phyloP scores from a whole-genome alignment of 2,888 invertebrate genomes.

The Clistopyga incitator region DNA sequence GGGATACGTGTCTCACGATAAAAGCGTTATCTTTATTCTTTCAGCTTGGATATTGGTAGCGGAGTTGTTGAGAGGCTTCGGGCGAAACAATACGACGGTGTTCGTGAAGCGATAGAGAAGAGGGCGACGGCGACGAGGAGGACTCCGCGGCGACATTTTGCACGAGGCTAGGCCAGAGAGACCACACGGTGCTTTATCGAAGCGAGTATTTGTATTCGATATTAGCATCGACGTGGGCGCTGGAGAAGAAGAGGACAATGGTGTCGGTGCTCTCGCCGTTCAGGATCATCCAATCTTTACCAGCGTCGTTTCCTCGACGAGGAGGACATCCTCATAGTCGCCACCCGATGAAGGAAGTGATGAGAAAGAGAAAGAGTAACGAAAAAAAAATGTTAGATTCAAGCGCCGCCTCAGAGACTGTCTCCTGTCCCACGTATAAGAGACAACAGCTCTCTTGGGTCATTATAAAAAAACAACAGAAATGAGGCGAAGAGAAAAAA shows the following conservation, averaged over 20 bases:
- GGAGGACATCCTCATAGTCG: slow-evolving; percentile 26
- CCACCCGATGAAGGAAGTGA: slow-evolving; percentile 15
- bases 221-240: slow-evolving; percentile 79
- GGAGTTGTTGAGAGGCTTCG: neutral
- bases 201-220: slow-evolving; percentile 76
- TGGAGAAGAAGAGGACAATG: slow-evolving; percentile 77
- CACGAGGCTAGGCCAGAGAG: slow-evolving; percentile 11
- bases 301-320: slow-evolving; percentile 18
- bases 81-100: slow-evolving; percentile 18
- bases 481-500: slow-evolving; percentile 41
- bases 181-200: slow-evolving; percentile 73
- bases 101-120: slow-evolving; percentile 19
- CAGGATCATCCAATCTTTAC: slow-evolving; percentile 21
- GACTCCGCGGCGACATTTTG: slow-evolving; percentile 3
- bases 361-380: slow-evolving; percentile 20
- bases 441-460: slow-evolving; percentile 45
- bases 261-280: slow-evolving; percentile 53
- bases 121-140: slow-evolving; percentile 24
- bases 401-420: slow-evolving; percentile 40
- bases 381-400: slow-evolving; percentile 23
- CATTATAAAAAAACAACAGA: slow-evolving; percentile 43
- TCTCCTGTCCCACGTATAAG: slow-evolving; percentile 48
- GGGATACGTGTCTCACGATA: slow-evolving; percentile 14
- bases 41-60: neutral
- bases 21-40: neutral